These are phyloP conservation scores for Nomada fabriciana DNA, from an alignment of 2,888 invertebrate species.

Conservation along the genomic window DNA sequence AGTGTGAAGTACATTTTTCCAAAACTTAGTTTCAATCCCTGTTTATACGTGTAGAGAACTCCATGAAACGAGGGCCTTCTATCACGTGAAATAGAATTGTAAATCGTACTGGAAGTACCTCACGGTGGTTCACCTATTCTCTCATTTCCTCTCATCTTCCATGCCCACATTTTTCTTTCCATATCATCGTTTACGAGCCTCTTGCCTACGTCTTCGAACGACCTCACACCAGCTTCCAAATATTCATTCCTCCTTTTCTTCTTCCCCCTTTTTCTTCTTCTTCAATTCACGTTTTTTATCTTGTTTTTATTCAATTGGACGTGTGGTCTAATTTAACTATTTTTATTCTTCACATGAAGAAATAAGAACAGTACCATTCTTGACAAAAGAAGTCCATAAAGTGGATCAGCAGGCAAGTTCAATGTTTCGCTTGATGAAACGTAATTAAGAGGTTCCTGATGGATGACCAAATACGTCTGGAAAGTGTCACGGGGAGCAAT, in stretches of 20 bases:
- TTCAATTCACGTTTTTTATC: neutral
- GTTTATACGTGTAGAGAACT: constrained; percentile 23
- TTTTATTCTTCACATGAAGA: too few species aligned
- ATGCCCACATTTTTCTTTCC: constrained; percentile 10
- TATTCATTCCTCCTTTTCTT: constrained; percentile 4
- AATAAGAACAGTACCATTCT: too few species aligned
- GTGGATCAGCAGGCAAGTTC: neutral
- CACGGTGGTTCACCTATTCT: constrained; percentile 29
- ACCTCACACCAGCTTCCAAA: constrained; percentile 24
- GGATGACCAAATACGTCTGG: neutral
- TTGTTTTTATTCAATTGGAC: neutral
- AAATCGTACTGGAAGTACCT: constrained; percentile 49
- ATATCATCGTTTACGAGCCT: constrained; percentile 18
- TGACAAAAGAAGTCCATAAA: too few species aligned
- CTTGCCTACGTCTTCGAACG: constrained; percentile 12
- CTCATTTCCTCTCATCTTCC: constrained; percentile 37
- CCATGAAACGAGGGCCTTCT: constrained; percentile 54
- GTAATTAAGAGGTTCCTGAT: constrained; percentile 6
- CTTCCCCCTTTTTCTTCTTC: neutral
- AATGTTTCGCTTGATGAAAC: constrained; percentile 10
- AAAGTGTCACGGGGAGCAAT: constrained; percentile 14
- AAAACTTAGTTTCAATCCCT: constrained; percentile 10
- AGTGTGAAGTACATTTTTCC: neutral
- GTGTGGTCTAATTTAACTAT: neutral
- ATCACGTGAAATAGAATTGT: constrained; percentile 54